Conservation (phyloP, 2,797 vertebrate species). For the Coilia nasus region DNA sequence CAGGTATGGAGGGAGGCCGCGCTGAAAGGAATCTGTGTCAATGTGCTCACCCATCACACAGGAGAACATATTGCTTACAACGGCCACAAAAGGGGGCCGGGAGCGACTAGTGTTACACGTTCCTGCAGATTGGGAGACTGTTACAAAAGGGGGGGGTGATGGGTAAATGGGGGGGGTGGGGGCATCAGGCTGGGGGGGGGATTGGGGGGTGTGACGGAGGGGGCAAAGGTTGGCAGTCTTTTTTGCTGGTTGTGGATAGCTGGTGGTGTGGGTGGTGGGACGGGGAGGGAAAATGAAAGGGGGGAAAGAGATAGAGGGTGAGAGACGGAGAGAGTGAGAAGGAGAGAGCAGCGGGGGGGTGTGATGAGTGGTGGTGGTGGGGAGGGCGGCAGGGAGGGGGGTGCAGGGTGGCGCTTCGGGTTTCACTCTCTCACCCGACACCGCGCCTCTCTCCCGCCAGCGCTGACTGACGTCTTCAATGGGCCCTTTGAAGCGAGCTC, state of each 20-base stretch:
- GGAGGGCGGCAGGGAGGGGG: no score
- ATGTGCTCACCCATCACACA: conserved; percentile 77
- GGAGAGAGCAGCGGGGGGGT: background rate
- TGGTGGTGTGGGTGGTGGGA: background rate
- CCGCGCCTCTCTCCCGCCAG: conserved; percentile 84
- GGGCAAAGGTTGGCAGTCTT: conserved; percentile 52
- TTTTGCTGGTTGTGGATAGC: background rate
- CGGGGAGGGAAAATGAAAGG: conserved; percentile 52
- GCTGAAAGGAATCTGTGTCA: conserved; percentile 83
- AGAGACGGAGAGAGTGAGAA: conserved; percentile 43
- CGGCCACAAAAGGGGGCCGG: conserved; percentile 74
- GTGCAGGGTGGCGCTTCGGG: conserved; percentile 83
- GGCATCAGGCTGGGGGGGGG: conserved; percentile 45
- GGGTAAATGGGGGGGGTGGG: conserved; percentile 59
- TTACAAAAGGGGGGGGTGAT: conserved; percentile 77
- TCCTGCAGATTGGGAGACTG: conserved; percentile 83
- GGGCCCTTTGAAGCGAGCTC: conserved; percentile 98
- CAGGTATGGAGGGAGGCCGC: conserved; percentile 77
- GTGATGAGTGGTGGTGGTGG: conserved; percentile 62
- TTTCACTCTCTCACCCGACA: conserved; percentile 97
- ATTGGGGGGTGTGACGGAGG: conserved; percentile 42
- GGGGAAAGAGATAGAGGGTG: conserved; percentile 64
- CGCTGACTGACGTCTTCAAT: conserved; percentile 98
- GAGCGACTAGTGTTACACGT: conserved; percentile 82
- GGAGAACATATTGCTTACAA: conserved; percentile 88